Evolutionary conservation across 2,888 invertebrate genomes (phyloP).

Genomic region (Mycalesis mineus): DNA sequence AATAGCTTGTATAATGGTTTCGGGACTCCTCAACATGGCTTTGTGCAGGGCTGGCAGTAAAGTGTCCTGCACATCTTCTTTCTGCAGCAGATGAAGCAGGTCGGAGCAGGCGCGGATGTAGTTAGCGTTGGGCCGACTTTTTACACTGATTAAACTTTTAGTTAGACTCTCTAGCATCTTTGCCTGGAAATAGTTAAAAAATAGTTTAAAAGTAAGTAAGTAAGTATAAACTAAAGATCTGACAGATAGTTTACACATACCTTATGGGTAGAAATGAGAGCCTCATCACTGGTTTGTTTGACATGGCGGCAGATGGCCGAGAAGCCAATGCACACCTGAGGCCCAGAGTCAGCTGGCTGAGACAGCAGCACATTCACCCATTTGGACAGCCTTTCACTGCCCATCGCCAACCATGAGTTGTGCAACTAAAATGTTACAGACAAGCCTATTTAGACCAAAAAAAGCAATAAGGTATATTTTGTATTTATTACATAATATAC

Average conservation of each 20-base stretch:
- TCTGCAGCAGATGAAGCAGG: slow-evolving; percentile 80
- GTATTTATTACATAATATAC: no score
- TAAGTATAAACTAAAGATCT: no score
- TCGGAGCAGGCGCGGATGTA: slow-evolving; percentile 82
- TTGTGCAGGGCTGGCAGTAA: slow-evolving; percentile 93
- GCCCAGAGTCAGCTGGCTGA: slow-evolving; percentile 69
- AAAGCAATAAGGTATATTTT: no score
- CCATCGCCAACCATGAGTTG: slow-evolving; percentile 63
- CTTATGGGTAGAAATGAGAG: slow-evolving; percentile 74
- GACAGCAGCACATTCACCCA: slow-evolving; percentile 73
- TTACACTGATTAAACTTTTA: slow-evolving; percentile 87
- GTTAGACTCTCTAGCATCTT: slow-evolving; percentile 83
- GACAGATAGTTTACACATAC: no score
- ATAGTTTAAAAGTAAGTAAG: no score
- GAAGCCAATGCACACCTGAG: slow-evolving; percentile 80
- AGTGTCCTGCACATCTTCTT: slow-evolving; percentile 83
- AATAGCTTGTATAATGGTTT: slow-evolving; percentile 90
- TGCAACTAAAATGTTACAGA: slow-evolving; percentile 56
- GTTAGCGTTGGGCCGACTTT: slow-evolving; percentile 84
- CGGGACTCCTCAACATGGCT: slow-evolving; percentile 95
- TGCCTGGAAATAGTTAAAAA: slow-evolving; percentile 64
- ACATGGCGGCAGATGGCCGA: slow-evolving; percentile 81
- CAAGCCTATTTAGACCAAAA: no score
- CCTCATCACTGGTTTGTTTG: slow-evolving; percentile 62
- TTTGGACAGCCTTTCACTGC: slow-evolving; percentile 58